Percentiles rank a stretch among this genome's conserved stretches.
These are phyloP conservation scores for Heterocephalus glaber DNA, from an alignment of 2,113 vertebrate species.

Conservation along the genomic window DNA sequence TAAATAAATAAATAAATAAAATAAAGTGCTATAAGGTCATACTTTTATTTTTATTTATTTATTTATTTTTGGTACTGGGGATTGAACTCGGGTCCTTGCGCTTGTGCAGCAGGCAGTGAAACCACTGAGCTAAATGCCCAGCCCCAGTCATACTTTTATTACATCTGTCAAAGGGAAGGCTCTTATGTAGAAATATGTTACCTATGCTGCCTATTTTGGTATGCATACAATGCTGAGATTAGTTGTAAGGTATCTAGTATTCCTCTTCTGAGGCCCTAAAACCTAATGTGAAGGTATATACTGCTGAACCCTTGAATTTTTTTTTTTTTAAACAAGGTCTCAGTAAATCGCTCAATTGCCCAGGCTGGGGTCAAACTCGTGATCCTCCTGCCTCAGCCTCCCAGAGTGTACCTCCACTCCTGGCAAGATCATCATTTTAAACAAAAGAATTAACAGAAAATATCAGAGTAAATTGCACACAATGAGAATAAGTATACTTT, in stretches of 20 bases:
- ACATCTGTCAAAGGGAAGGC: background rate
- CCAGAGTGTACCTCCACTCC: too few species aligned
- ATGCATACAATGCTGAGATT: background rate
- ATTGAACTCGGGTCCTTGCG: too few species aligned
- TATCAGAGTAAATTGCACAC: background rate
- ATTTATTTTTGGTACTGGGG: too few species aligned
- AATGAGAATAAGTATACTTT: background rate
- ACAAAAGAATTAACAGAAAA: constrained; percentile 4
- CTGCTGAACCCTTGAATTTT: constrained; percentile 82
- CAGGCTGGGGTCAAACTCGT: too few species aligned
- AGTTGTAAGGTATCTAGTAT: background rate
- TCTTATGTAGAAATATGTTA: constrained; percentile 5
- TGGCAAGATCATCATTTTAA: background rate
- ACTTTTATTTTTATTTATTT: too few species aligned
- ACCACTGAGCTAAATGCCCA: too few species aligned
- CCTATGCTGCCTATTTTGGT: background rate
- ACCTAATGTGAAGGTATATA: constrained; percentile 84
- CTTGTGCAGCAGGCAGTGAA: too few species aligned
- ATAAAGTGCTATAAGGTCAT: constrained; percentile 41
- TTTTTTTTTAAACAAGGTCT: too few species aligned
- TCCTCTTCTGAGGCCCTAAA: constrained; percentile 83
- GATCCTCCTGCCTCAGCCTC: too few species aligned
- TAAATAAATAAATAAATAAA: too few species aligned
- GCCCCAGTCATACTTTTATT: constrained; percentile 28
- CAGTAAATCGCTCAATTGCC: too few species aligned